Percentiles rank a stretch among this genome's conserved stretches.
Evolutionary conservation across 2,113 vertebrate genomes (phyloP).

Genomic region (Paradisaea rubra): DNA sequence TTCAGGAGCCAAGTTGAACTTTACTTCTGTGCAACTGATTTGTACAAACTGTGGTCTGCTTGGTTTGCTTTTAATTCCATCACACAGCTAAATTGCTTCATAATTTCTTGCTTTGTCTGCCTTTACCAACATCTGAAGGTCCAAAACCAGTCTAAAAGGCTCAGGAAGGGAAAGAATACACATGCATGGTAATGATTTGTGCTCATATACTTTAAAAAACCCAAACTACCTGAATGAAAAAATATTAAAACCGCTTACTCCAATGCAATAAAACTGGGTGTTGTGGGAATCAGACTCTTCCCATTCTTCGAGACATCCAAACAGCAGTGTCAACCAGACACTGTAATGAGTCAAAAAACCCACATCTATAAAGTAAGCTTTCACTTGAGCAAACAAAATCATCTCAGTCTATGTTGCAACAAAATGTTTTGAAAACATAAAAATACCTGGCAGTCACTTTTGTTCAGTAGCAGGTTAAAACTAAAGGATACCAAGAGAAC

Average conservation of each 20-base stretch:
- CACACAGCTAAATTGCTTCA: background rate
- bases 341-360: background rate
- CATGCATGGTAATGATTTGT: background rate
- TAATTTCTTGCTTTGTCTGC: background rate
- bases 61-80: background rate
- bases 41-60: background rate
- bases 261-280: background rate
- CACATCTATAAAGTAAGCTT: constrained; percentile 3
- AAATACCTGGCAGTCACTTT: background rate
- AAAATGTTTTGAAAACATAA: background rate
- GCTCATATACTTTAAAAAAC: background rate
- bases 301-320: constrained; percentile 19
- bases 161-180: background rate
- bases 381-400: background rate
- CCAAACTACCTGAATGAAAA: background rate
- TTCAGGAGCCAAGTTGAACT: background rate
- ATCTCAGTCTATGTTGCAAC: background rate
- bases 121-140: background rate
- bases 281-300: constrained; percentile 14
- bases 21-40: background rate
- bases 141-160: background rate
- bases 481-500: background rate
- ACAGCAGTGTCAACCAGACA: constrained; percentile 30
- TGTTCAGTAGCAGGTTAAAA: constrained; percentile 11
- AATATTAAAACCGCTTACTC: background rate